Evolutionary conservation across 2,113 vertebrate species (phyloP).

Genomic region (Hucho hucho): DNA sequence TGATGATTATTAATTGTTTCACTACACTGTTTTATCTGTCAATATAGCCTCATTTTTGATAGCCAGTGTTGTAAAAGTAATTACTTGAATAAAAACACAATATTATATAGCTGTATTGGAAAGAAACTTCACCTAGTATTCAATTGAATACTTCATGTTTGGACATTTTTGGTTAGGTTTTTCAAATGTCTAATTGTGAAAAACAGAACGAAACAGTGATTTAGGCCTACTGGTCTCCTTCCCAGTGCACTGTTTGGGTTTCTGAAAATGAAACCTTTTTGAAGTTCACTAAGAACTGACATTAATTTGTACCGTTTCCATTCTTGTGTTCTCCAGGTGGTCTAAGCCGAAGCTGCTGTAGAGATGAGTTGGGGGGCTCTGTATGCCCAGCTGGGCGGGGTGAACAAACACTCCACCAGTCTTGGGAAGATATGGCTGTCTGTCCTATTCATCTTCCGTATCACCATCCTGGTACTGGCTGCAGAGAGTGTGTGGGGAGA

Average conservation of each 20-base stretch:
- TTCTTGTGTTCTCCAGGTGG: slow-evolving; percentile 45
- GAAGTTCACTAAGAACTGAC: not conserved
- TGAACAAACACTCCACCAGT: slow-evolving; percentile 94
- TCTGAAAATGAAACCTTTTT: not conserved
- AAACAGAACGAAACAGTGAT: no score
- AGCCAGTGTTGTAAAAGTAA: no score
- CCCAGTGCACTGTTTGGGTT: not conserved
- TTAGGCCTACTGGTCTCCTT: no score
- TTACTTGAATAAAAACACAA: no score
- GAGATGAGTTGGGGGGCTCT: slow-evolving; percentile 88
- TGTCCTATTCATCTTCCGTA: slow-evolving; percentile 94
- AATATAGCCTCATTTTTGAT: no score
- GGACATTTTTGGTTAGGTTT: no score
- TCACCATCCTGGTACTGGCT: slow-evolving; percentile 95
- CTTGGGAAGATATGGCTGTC: slow-evolving; percentile 98
- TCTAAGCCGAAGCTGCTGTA: slow-evolving; percentile 21
- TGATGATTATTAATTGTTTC: no score
- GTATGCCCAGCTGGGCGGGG: slow-evolving; percentile 85
- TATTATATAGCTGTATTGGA: no score
- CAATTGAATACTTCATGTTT: no score
- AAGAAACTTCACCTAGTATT: no score
- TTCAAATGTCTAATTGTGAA: no score
- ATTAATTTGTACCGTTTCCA: not conserved
- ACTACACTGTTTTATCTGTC: no score
- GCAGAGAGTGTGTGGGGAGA: slow-evolving; percentile 97